Evolutionary conservation across 2,797 vertebrate genomes (phyloP), one percentile per base, ranked within the genome.

Genomic region (Aeoliscus strigatus): DNA sequence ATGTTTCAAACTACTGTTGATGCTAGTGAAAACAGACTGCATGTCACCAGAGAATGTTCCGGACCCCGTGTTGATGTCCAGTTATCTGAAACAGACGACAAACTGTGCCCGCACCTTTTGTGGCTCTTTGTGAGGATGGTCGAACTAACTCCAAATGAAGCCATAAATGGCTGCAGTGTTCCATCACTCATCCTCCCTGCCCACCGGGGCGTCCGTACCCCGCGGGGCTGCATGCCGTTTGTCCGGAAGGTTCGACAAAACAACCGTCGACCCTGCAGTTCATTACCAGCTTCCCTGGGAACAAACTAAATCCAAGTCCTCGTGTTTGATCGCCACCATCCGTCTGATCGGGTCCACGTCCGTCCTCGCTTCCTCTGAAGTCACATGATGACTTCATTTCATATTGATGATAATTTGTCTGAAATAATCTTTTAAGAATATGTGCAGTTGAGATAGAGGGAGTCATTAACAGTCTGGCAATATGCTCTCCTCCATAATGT

Each of bases 251-350:
- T 75, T 77, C 66, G 34, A 73, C 74, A 79, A 81, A 81, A 67
- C 62, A 73, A 45, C 67, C 51, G 47, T 68, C 70, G 79, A 78
- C 76, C 59, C 72, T 66, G n/a, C 75, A 82, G 66, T 83, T 85
- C 83, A 88, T 87, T 87, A 87, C 83, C 86, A 62, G 81, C 81
- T 87, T 83, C 73, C 81, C 59, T 82, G 77, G 70, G 28, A 84
- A 80, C 60, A 81, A 77, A 75, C 49, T 11, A 4, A 9, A 10
- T 11, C 39, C 58, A 54, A 52, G 38, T 27, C 67, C 34, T 43
- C n/a, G 29, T 46, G 61, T 83, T 87, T 86, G 74, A 89, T 87
- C 86, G 88, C 84, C 79, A 88, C 89, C 86, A 85, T 84, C 60
- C 65, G 75, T 78, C 53, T 57, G 70, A 79, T 75, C 58, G 61